Conservation (phyloP, 1,140 invertebrate species). For the Heliconius melpomene region DNA sequence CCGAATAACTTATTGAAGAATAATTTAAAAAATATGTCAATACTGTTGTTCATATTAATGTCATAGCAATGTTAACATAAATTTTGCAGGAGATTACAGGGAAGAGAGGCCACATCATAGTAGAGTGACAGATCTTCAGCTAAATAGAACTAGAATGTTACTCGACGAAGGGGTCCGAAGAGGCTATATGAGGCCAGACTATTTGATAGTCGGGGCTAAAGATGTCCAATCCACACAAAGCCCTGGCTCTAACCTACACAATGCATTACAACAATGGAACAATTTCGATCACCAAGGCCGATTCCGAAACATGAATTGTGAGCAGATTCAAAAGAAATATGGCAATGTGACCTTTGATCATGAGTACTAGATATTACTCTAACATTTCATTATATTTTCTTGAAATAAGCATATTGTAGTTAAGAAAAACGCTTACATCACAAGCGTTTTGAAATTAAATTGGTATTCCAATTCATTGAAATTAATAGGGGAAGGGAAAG, state of each 20-base stretch:
- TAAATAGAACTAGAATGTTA: constrained; percentile 53
- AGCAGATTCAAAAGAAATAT: constrained; percentile 52
- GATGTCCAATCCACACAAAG: constrained; percentile 54
- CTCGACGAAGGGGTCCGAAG: constrained; percentile 54
- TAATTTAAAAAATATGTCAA: no score
- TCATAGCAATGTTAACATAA: neutral
- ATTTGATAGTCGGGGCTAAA: constrained; percentile 55
- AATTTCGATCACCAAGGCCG: constrained; percentile 55
- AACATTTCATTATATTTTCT: neutral
- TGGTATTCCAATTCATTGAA: no score
- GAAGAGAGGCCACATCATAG: constrained; percentile 51
- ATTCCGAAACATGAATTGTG: constrained; percentile 48
- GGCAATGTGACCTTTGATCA: constrained; percentile 16
- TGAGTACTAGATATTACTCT: neutral
- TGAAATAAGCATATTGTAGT: no score
- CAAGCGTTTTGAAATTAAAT: no score
- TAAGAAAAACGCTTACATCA: no score
- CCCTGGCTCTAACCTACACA: constrained; percentile 61
- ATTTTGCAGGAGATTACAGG: constrained; percentile 64
- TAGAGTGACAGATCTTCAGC: constrained; percentile 50
- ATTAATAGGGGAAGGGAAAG: no score
- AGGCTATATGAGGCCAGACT: constrained; percentile 56
- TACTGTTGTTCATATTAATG: neutral
- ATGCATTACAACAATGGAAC: constrained; percentile 47
- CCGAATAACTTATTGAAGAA: no score